Conservation (phyloP, 2,113 vertebrate genomes). For the Zosterops lateralis region DNA sequence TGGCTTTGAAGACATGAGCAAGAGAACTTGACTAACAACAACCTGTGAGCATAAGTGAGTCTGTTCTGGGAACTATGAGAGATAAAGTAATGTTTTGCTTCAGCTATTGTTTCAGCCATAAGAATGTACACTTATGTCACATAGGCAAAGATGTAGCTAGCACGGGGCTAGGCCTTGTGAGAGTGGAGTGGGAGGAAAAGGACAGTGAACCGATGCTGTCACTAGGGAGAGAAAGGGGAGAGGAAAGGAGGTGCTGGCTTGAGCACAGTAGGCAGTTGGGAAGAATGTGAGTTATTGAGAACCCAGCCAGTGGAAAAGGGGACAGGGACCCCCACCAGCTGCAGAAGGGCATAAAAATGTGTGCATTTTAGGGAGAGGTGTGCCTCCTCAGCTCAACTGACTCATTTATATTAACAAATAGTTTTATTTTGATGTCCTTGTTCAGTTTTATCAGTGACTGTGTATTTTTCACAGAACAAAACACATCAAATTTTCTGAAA, state of each 20-base stretch:
- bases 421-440: background rate
- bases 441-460: background rate
- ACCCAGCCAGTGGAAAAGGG: background rate
- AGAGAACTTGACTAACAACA: background rate
- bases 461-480: background rate
- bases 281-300: background rate
- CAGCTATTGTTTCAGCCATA: background rate
- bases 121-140: background rate
- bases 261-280: rapidly evolving
- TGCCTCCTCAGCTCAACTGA: background rate
- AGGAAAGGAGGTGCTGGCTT: background rate
- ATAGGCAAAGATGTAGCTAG: background rate
- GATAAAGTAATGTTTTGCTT: background rate
- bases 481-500: background rate
- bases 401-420: background rate
- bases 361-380: background rate
- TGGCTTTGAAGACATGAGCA: background rate
- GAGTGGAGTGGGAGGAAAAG: rapidly evolving
- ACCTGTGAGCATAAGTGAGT: too few species aligned
- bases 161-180: background rate
- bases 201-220: background rate
- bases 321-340: background rate
- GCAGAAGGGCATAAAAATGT: background rate
- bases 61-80: background rate
- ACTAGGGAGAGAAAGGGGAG: background rate